These are phyloP conservation scores for Pardalotus punctatus DNA, from an alignment of 2,113 vertebrate species.

Conservation along the genomic window DNA sequence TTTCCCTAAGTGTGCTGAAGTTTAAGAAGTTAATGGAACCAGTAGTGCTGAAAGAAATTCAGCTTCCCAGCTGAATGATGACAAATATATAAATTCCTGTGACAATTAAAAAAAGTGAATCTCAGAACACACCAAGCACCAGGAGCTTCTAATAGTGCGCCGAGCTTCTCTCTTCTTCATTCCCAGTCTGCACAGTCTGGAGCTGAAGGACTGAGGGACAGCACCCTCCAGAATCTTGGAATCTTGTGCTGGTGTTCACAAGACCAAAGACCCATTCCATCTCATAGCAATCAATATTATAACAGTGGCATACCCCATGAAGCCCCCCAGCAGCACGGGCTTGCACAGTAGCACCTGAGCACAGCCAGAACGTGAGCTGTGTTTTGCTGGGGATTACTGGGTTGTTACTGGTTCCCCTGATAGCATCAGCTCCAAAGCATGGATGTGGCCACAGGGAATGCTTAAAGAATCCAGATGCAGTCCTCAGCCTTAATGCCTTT, in stretches of 20 bases:
- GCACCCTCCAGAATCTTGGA: not conserved
- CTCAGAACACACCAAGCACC: not conserved
- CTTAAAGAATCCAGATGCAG: not conserved
- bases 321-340: not conserved
- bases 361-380: not conserved
- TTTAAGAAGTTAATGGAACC: not conserved
- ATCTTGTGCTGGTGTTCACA: not conserved
- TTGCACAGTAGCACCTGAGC: not conserved
- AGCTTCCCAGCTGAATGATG: not conserved
- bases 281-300: accelerated
- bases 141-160: not conserved
- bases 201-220: not conserved
- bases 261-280: not conserved
- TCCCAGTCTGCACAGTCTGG: too few species aligned
- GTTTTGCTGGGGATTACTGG: slow-evolving; percentile 18
- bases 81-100: not conserved
- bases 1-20: not conserved
- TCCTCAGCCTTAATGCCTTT: not conserved
- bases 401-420: not conserved
- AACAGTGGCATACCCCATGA: too few species aligned
- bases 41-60: not conserved
- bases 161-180: not conserved
- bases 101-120: not conserved
- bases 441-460: not conserved
- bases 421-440: not conserved